Evolutionary conservation across 2,797 vertebrate species (phyloP).

Genomic region (Ptychobarbus kaznakovi): DNA sequence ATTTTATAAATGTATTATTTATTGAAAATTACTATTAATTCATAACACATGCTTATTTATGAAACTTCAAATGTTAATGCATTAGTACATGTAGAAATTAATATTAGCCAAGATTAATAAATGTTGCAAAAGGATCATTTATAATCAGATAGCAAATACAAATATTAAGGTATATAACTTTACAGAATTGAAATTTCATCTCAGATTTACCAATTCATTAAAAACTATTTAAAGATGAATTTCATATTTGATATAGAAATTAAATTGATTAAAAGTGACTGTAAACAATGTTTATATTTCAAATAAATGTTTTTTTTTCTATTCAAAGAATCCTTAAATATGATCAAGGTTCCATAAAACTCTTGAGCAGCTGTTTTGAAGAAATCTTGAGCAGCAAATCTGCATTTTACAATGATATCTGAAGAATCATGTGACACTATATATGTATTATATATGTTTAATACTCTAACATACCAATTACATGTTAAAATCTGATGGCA

Average conservation of each 20-base stretch:
- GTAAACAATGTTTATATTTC: neutral
- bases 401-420: neutral
- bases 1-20: neutral
- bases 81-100: neutral
- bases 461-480: neutral
- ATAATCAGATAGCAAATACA: neutral
- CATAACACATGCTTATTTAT: neutral
- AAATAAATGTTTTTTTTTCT: neutral
- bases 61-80: neutral
- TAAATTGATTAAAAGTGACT: neutral
- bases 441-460: neutral
- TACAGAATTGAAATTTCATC: neutral
- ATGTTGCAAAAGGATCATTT: neutral
- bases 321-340: neutral
- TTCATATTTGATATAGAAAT: neutral
- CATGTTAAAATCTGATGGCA: neutral
- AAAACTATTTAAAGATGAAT: neutral
- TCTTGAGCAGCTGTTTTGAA: neutral
- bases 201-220: slow-evolving; percentile 4
- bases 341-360: neutral
- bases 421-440: neutral
- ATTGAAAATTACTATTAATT: neutral
- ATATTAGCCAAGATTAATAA: neutral
- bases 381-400: neutral
- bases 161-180: neutral